Conservation (phyloP, 2,888 invertebrate species). For the Patella pellucida region DNA sequence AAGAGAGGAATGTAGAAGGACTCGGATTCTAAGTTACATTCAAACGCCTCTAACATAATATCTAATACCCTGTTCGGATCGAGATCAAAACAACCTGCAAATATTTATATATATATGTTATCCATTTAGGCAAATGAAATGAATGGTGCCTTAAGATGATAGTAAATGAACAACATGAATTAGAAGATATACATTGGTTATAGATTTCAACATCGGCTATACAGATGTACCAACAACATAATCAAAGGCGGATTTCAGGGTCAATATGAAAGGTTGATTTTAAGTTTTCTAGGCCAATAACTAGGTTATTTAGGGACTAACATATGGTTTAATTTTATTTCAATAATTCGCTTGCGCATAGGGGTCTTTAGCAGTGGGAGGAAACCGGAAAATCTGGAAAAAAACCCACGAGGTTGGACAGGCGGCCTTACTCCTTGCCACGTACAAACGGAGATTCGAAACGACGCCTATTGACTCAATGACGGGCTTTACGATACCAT, state of each 20-base stretch:
- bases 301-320: too few relatives aligned
- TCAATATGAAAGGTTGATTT: not conserved
- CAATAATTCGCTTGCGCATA: too few relatives aligned
- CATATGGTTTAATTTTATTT: too few relatives aligned
- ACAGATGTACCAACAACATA: not conserved
- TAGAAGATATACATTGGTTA: not conserved
- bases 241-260: too few relatives aligned
- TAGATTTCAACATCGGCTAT: not conserved
- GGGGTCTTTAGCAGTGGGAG: too few relatives aligned
- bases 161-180: not conserved
- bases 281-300: not conserved
- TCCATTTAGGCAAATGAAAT: not conserved
- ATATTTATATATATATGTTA: not conserved
- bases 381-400: too few relatives aligned
- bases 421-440: too few relatives aligned
- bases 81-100: slow-evolving; percentile 92
- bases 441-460: too few relatives aligned
- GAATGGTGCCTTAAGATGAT: not conserved
- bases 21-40: slow-evolving; percentile 75
- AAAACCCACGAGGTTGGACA: too few relatives aligned
- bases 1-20: slow-evolving; percentile 88
- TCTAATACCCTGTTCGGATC: slow-evolving; percentile 98
- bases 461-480: too few relatives aligned
- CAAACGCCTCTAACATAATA: slow-evolving; percentile 96
- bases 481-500: too few relatives aligned